phyloP scores from a whole-genome alignment of 2,113 vertebrate genomes.

The Falcunculus frontatus region DNA sequence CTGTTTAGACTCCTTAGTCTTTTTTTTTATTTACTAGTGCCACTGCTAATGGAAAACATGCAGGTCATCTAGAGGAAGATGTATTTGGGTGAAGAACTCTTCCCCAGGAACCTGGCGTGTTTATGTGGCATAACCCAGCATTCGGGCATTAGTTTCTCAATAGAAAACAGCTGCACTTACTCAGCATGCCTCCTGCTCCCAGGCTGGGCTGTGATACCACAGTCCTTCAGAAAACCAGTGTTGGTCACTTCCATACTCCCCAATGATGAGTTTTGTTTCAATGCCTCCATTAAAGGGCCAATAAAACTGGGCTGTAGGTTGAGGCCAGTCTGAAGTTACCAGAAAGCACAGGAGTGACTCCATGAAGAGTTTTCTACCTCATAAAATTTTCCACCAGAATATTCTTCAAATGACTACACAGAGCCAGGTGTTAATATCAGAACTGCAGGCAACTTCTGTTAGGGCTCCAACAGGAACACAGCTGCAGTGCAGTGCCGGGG shows the following conservation, averaged over 20 bases:
- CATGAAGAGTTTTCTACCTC: background rate
- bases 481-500: background rate
- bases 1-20: background rate
- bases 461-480: background rate
- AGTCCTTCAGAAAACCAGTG: background rate
- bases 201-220: background rate
- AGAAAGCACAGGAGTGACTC: background rate
- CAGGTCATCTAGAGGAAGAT: background rate
- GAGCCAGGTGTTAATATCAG: background rate
- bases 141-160: background rate
- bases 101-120: background rate
- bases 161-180: background rate
- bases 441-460: background rate
- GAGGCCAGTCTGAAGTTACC: background rate
- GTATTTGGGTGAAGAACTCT: background rate
- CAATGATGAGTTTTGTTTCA: background rate
- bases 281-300: background rate
- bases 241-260: background rate
- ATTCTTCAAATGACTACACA: background rate
- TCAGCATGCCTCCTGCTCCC: background rate
- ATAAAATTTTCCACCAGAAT: background rate
- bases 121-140: background rate
- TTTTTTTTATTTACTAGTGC: background rate
- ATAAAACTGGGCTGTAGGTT: background rate
- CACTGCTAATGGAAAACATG: background rate